A percentile compares a stretch with the other conserved stretches of the same genome.
Conservation (phyloP, 2,888 invertebrate genomes). For the Chloroclystis v-ata region DNA sequence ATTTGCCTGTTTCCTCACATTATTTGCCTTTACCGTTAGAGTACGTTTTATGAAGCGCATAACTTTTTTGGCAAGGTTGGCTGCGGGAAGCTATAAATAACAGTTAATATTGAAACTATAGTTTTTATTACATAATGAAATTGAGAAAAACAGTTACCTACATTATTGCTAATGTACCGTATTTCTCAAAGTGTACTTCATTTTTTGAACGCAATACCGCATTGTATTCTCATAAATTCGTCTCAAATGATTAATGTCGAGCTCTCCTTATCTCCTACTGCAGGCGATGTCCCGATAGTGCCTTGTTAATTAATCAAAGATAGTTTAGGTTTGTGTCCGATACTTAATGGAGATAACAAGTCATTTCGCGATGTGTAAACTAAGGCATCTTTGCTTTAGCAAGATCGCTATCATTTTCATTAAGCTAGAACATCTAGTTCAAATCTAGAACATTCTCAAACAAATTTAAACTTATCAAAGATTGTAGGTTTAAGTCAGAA, state of each 20-base stretch:
- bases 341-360: constrained; percentile 16
- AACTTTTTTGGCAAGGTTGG: no score
- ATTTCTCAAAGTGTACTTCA: no score
- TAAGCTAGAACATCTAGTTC: neutral
- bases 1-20: no score
- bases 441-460: neutral
- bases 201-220: neutral
- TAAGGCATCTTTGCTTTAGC: neutral
- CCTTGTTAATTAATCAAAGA: constrained; percentile 34
- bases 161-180: no score
- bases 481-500: no score
- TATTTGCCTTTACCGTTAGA: no score
- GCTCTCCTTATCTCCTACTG: constrained; percentile 43
- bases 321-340: constrained; percentile 21
- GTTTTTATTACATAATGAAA: no score
- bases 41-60: no score
- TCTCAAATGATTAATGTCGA: constrained; percentile 52
- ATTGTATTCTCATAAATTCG: constrained; percentile 51
- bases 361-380: constrained; percentile 16
- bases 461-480: neutral
- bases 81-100: no score
- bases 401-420: neutral
- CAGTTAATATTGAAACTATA: no score
- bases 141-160: no score
- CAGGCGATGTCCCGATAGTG: constrained; percentile 34